Evolutionary conservation across 2,888 invertebrate species (phyloP).

Genomic region (Brachyptera putata): DNA sequence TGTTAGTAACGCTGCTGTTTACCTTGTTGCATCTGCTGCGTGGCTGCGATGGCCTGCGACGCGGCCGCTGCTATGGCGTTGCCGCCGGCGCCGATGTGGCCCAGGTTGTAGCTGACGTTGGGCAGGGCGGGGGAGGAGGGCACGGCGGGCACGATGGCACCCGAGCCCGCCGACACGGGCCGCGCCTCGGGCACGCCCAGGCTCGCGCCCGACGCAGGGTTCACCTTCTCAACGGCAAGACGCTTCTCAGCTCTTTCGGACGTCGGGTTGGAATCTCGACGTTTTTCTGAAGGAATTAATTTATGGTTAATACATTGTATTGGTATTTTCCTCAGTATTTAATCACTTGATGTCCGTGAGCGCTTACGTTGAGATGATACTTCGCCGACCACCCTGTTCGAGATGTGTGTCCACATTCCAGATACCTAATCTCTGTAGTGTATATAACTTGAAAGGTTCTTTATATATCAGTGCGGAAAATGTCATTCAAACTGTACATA

Average conservation of each 20-base stretch:
- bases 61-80: slow-evolving; percentile 92
- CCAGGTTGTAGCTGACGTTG: slow-evolving; percentile 62
- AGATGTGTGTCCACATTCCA: too few relatives aligned
- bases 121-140: slow-evolving; percentile 37
- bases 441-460: too few relatives aligned
- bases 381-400: too few relatives aligned
- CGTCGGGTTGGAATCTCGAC: slow-evolving; percentile 63
- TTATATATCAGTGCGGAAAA: too few relatives aligned
- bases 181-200: slow-evolving; percentile 25
- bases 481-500: too few relatives aligned
- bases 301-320: too few relatives aligned
- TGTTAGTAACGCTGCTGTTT: too few relatives aligned
- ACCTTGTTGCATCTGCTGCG: slow-evolving; percentile 68
- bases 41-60: slow-evolving; percentile 92
- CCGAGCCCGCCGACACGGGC: slow-evolving; percentile 30
- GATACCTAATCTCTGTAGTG: too few relatives aligned
- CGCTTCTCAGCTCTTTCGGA: slow-evolving; percentile 50
- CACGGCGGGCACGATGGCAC: slow-evolving; percentile 27
- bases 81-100: slow-evolving; percentile 79
- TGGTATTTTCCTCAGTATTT: too few relatives aligned
- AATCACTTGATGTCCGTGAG: too few relatives aligned
- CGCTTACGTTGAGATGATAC: too few relatives aligned
- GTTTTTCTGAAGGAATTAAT: slow-evolving; percentile 52
- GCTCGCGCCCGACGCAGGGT: slow-evolving; percentile 40
- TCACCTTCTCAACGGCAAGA: slow-evolving; percentile 41